These are phyloP conservation scores for Zaprionus obscuricornis DNA, from an alignment of 2,888 invertebrate genomes.

Conservation along the genomic window DNA sequence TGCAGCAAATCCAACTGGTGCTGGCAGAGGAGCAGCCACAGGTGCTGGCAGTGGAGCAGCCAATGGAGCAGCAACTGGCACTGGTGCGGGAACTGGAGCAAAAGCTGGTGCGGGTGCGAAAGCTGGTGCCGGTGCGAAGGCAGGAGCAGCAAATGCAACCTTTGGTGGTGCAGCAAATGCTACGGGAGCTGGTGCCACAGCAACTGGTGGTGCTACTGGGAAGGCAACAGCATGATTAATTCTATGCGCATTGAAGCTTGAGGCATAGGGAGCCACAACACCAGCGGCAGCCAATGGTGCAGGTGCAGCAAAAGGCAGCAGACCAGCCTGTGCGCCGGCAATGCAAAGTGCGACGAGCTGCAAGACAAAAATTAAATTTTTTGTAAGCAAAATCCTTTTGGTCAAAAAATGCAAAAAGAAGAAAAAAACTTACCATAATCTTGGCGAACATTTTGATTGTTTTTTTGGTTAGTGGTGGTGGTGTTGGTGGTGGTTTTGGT, in stretches of 20 bases:
- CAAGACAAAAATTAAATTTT: not conserved
- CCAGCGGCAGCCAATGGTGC: slow-evolving; percentile 76
- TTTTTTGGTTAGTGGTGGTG: slow-evolving; percentile 11
- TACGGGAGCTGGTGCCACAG: slow-evolving; percentile 43
- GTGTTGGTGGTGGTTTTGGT: slow-evolving; percentile 33
- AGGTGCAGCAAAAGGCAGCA: slow-evolving; percentile 84
- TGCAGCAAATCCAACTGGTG: slow-evolving; percentile 37
- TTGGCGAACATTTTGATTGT: slow-evolving; percentile 76
- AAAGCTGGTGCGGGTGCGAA: slow-evolving; percentile 48
- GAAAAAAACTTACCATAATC: slow-evolving; percentile 72
- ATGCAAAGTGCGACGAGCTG: slow-evolving; percentile 75
- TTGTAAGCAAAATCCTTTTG: not conserved
- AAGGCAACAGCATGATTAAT: slow-evolving; percentile 90
- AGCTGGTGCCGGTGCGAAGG: slow-evolving; percentile 53
- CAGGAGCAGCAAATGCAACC: slow-evolving; percentile 54
- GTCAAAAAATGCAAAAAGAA: not conserved
- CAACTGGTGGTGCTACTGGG: slow-evolving; percentile 83
- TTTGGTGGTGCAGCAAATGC: slow-evolving; percentile 58
- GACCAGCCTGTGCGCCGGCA: slow-evolving; percentile 81
- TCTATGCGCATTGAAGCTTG: slow-evolving; percentile 89
- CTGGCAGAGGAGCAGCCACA: slow-evolving; percentile 10
- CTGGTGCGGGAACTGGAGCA: too few species aligned
- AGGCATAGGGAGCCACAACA: slow-evolving; percentile 88
- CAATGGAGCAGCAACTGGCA: slow-evolving; percentile 29
- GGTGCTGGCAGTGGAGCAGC: slow-evolving; percentile 26